A percentile compares a stretch with the other conserved stretches of the same genome.
These are phyloP conservation scores for Dryobates pubescens DNA, from an alignment of 2,797 vertebrate species.

Conservation along the genomic window DNA sequence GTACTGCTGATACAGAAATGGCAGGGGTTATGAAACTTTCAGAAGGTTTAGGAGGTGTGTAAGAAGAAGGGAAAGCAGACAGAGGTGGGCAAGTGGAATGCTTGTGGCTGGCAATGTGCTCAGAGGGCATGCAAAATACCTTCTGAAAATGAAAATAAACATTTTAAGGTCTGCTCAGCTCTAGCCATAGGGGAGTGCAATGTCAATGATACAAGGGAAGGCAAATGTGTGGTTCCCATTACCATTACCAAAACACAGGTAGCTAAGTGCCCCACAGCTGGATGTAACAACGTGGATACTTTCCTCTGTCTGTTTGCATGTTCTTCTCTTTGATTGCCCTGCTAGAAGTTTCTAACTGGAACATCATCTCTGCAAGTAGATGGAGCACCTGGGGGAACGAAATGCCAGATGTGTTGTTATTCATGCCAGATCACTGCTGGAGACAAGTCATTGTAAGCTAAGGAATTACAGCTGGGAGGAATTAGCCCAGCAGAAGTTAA, in stretches of 20 bases:
- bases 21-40: not conserved
- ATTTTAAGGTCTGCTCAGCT: not conserved
- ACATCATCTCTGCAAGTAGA: not conserved
- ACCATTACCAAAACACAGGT: not conserved
- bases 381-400: not conserved
- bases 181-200: not conserved
- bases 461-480: not conserved
- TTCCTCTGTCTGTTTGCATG: not conserved
- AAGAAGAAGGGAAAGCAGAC: not conserved
- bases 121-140: not conserved
- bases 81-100: not conserved
- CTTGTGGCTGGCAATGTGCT: not conserved
- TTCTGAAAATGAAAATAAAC: not conserved
- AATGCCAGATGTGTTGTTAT: not conserved
- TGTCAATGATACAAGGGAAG: not conserved
- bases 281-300: not conserved
- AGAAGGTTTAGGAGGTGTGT: not conserved
- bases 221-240: not conserved
- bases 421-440: not conserved
- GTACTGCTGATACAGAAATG: not conserved
- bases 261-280: not conserved
- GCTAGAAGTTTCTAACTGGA: conserved; percentile 9
- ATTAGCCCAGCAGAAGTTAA: not conserved
- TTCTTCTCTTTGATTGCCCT: not conserved
- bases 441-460: not conserved